A percentile compares a stretch with the other conserved stretches of the same genome.
These are phyloP conservation scores for Leptinotarsa haldemani DNA, from an alignment of 2,888 invertebrate genomes.

Conservation along the genomic window DNA sequence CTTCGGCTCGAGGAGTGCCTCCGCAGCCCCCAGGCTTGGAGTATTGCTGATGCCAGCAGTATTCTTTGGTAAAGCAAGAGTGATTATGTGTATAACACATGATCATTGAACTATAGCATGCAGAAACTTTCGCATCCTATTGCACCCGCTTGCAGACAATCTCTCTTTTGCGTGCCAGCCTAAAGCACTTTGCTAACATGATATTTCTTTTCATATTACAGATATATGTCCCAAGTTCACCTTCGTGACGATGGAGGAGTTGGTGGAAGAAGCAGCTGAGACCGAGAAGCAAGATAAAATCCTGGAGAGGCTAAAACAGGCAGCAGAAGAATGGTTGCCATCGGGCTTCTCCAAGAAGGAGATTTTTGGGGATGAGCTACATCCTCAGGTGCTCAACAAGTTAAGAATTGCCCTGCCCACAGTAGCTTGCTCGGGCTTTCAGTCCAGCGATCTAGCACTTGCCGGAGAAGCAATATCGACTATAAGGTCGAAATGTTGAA, in stretches of 20 bases:
- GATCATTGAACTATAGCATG: not conserved
- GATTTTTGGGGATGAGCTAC: slow-evolving; percentile 39
- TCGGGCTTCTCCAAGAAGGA: slow-evolving; percentile 30
- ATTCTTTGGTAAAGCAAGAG: not conserved
- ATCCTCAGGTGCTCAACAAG: slow-evolving; percentile 49
- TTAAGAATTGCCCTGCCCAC: slow-evolving; percentile 51
- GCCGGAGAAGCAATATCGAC: slow-evolving; percentile 8
- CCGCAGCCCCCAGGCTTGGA: not conserved
- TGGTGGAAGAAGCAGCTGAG: too few relatives aligned
- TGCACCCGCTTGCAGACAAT: not conserved
- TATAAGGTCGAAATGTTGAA: not conserved
- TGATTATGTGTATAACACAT: not conserved
- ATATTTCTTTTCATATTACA: too few relatives aligned
- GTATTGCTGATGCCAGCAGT: not conserved
- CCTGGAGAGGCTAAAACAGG: too few relatives aligned
- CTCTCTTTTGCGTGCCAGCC: not conserved
- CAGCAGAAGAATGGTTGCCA: too few relatives aligned
- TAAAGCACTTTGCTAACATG: not conserved
- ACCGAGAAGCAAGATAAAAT: too few relatives aligned
- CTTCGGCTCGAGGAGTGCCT: too few relatives aligned
- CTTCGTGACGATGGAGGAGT: too few relatives aligned
- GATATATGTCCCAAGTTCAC: too few relatives aligned
- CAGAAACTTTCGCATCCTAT: not conserved
- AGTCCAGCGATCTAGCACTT: slow-evolving; percentile 29
- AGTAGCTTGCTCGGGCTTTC: slow-evolving; percentile 48